These are phyloP conservation scores for Acinonyx jubatus DNA, from an alignment of 2,113 vertebrate species.

Conservation along the genomic window DNA sequence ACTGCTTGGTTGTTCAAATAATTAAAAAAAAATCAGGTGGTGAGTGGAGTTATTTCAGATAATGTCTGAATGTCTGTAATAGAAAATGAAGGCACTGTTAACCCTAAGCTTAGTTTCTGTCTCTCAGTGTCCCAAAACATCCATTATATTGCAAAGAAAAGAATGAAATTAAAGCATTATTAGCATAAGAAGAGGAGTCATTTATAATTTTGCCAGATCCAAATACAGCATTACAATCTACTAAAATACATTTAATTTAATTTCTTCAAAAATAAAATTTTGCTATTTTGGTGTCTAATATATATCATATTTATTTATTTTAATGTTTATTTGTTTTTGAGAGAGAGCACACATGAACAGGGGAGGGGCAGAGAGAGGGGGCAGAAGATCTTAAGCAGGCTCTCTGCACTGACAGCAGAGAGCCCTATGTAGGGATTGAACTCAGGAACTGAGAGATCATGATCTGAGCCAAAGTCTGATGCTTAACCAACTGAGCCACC, in stretches of 20 bases:
- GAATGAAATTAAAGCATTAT: not conserved
- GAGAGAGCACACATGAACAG: too few species aligned
- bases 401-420: too few species aligned
- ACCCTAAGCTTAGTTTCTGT: not conserved
- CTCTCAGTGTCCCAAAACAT: not conserved
- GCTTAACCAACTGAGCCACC: too few species aligned
- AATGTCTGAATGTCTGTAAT: not conserved
- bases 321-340: too few species aligned
- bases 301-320: not conserved
- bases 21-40: not conserved
- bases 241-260: not conserved
- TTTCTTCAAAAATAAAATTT: not conserved
- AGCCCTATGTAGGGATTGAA: too few species aligned
- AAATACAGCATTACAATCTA: not conserved
- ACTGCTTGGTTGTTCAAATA: not conserved
- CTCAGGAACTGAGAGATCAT: too few species aligned
- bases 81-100: not conserved
- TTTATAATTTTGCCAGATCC: not conserved
- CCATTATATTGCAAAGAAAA: not conserved
- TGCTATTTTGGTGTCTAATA: constrained; percentile 11
- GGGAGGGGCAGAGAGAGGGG: too few species aligned
- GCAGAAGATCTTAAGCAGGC: too few species aligned
- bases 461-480: too few species aligned
- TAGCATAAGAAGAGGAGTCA: not conserved
- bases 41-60: not conserved